Base-by-base conservation (phyloP, 1,140 invertebrate genomes). In the Panulirus ornatus region DNA sequence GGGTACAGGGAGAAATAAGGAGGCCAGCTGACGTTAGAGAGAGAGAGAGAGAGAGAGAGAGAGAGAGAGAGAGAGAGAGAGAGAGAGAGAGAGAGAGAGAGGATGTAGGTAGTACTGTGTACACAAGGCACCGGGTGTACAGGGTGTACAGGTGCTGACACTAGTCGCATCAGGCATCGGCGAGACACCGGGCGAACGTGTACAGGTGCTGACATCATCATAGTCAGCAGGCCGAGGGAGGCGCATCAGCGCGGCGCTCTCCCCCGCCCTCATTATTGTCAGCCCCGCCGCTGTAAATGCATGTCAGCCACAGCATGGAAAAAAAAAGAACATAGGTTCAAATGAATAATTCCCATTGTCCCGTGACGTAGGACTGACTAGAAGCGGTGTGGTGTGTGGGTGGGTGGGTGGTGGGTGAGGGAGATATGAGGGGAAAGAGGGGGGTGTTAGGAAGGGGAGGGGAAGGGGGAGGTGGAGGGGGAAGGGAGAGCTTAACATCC, bases 341-440 rank as follows among this genome's bases (percentile, higher is more conserved):
- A 81, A 81, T 81, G 78, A 81, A 81, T 81, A 81, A 81, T 81
- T 47, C 51, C n/a, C 78, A n/a, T 79, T 81, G 78, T 58, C 58
- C 30, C 58, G 36, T 58, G 47, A 40, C 78, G 47, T 58, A 81
- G 16, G 70, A 38, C 70, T 38, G 47, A 14, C 47, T 22, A 36
- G 78, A 51, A 11, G 51, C 78, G 42, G 34, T 51, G 51, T 44
- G 82, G 40, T 16, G 40, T 30, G 82, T 19, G 38, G 40, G 58
- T 34, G 54, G 27, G 58, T 34, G 58, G 51, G 51, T 34, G 36
- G 63, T 34, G 63, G n/a, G 70, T 11, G 5, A 16, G 40, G 81
- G 63, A 9, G 75, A 36, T 22, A 51, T 30, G 27, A 22, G 3
- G 1, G 73, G 38, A 42, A 6, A 19, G 38, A 19, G 44, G 22